phyloP scores from a whole-genome alignment of 35 echinoderm and acorn worm species.

The Ophiothrix spiculata region DNA sequence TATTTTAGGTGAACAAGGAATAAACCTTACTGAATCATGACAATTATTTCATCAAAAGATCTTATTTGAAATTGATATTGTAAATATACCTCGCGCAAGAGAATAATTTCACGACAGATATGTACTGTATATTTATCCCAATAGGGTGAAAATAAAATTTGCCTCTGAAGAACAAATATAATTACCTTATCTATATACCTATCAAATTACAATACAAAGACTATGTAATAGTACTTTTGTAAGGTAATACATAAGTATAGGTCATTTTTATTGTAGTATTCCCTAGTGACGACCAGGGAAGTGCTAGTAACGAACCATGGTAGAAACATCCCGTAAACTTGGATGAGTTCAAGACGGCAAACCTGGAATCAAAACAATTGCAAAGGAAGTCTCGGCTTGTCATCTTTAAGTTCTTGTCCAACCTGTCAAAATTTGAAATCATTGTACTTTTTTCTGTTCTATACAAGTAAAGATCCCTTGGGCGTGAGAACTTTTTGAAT shows the following conservation, averaged over 20 bases:
- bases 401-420: not conserved
- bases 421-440: not conserved
- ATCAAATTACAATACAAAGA: slow-evolving; percentile 5
- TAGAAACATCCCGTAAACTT: slow-evolving; percentile 3
- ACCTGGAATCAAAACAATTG: slow-evolving; percentile 8
- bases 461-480: not conserved
- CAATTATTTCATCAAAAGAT: no score
- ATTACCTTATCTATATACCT: no score
- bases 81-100: no score
- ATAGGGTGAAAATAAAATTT: no score
- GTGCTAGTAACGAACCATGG: not conserved
- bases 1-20: no score
- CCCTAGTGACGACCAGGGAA: not conserved
- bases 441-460: not conserved
- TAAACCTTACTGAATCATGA: no score
- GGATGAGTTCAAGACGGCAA: not conserved
- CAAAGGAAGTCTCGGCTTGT: not conserved
- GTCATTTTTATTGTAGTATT: not conserved
- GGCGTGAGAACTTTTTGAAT: slow-evolving; percentile 4
- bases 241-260: not conserved
- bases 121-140: no score
- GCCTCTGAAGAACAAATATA: no score
- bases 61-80: no score
- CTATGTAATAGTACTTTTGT: not conserved
- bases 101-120: no score